Conservation (phyloP, 2,888 invertebrate genomes). For the Apocheima hispidaria region DNA sequence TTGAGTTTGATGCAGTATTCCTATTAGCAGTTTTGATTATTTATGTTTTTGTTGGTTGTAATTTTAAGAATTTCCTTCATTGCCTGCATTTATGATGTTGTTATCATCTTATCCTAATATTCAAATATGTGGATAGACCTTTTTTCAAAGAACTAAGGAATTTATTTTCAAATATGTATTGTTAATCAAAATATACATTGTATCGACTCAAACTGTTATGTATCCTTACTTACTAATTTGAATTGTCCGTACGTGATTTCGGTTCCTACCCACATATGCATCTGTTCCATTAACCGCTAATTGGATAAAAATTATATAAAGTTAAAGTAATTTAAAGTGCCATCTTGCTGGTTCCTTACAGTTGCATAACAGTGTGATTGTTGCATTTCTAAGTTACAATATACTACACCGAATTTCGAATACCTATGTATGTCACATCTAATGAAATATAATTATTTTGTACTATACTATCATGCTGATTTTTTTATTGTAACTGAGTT, state of each 20-base stretch:
- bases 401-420: constrained; percentile 44
- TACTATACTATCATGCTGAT: constrained; percentile 54
- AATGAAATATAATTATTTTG: constrained; percentile 77
- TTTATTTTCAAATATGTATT: neutral
- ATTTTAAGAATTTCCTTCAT: constrained; percentile 49
- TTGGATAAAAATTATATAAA: constrained; percentile 26
- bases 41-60: constrained; percentile 43
- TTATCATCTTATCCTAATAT: constrained; percentile 33
- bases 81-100: constrained; percentile 62
- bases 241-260: neutral
- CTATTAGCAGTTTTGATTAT: constrained; percentile 40
- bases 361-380: constrained; percentile 58
- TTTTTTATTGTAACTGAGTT: constrained; percentile 43
- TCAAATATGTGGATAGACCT: constrained; percentile 28
- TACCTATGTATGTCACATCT: constrained; percentile 64
- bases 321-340: constrained; percentile 58
- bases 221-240: neutral
- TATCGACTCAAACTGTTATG: neutral
- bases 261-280: constrained; percentile 5
- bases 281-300: constrained; percentile 20
- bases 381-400: constrained; percentile 56
- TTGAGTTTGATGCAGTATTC: constrained; percentile 45
- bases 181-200: constrained; percentile 2
- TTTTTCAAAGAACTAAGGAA: constrained; percentile 9
- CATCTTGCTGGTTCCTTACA: constrained; percentile 75